Conservation (phyloP, 2,113 vertebrate species). For the Heliornis fulica region DNA sequence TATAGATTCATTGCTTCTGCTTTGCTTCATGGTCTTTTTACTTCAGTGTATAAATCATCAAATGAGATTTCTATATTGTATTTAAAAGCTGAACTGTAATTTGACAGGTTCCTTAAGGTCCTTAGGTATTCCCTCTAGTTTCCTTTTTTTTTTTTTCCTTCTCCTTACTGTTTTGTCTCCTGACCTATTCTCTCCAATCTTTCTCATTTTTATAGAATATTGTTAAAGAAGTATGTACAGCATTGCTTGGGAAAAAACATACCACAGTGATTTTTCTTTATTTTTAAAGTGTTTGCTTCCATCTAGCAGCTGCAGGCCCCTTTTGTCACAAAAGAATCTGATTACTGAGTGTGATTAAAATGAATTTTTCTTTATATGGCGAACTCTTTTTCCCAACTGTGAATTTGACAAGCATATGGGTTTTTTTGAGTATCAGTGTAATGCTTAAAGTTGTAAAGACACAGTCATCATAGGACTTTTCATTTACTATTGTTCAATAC, state of each 20-base stretch:
- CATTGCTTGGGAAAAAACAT: background rate
- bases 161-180: background rate
- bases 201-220: background rate
- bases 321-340: slow-evolving; percentile 51
- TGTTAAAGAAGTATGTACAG: background rate
- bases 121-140: background rate
- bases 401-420: slow-evolving; percentile 12
- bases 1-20: background rate
- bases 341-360: slow-evolving; percentile 50
- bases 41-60: background rate
- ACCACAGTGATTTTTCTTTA: background rate
- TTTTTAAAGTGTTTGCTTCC: slow-evolving; percentile 41
- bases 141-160: background rate
- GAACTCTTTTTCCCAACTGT: background rate
- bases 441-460: slow-evolving; percentile 1
- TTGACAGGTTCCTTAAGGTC: background rate
- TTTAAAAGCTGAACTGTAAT: background rate
- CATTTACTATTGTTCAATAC: slow-evolving; percentile 57
- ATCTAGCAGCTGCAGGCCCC: slow-evolving; percentile 29
- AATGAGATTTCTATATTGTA: background rate
- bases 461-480: slow-evolving; percentile 37
- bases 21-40: background rate
- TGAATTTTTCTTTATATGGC: slow-evolving; percentile 21
- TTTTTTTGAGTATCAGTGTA: background rate
- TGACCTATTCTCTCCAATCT: background rate